phyloP scores from a whole-genome alignment of 2,888 invertebrate genomes.

The Cephus pygmeus region DNA sequence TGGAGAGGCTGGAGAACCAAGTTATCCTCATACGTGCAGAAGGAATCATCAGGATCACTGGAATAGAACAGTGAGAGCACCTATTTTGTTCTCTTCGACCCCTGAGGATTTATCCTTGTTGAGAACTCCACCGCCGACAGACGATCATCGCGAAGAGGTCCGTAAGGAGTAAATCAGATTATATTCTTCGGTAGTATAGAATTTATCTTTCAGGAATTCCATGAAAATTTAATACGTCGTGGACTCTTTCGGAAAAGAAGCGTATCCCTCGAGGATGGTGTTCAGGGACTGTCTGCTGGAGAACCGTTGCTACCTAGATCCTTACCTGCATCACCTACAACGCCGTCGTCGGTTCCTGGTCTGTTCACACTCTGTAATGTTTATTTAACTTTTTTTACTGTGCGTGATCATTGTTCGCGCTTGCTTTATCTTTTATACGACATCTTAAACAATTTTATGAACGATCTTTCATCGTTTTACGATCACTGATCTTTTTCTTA shows the following conservation, averaged over 20 bases:
- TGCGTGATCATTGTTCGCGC: background rate
- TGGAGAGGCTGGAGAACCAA: conserved; percentile 63
- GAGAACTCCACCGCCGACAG: conserved; percentile 50
- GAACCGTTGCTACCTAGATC: conserved; percentile 69
- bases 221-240: conserved; percentile 82
- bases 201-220: conserved; percentile 73
- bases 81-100: conserved; percentile 63
- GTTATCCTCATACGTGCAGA: conserved; percentile 63
- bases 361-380: conserved; percentile 1
- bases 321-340: conserved; percentile 74
- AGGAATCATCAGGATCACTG: conserved; percentile 61
- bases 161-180: background rate
- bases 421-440: background rate
- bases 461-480: background rate
- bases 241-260: conserved; percentile 81
- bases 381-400: background rate
- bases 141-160: conserved; percentile 61
- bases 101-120: conserved; percentile 61
- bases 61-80: conserved; percentile 54
- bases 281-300: conserved; percentile 60
- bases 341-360: conserved; percentile 55
- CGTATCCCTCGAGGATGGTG: conserved; percentile 76
- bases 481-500: background rate
- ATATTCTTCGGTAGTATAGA: background rate
- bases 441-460: background rate